Base-by-base conservation (phyloP, 2,888 invertebrate species). In the Andricus curvator region DNA sequence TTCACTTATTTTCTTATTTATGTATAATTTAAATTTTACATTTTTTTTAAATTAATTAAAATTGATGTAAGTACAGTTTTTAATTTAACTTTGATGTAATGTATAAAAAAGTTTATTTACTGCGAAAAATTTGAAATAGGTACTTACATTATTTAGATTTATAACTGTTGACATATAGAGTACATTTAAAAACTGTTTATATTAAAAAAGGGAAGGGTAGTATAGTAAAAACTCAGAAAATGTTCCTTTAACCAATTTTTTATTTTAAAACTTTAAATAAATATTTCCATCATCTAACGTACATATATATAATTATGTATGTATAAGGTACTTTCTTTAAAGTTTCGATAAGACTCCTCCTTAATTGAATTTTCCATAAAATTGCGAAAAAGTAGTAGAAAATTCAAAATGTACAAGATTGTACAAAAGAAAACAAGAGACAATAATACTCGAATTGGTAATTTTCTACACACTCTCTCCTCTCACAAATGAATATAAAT, bases 251-350 rank as follows among this genome's bases (percentile, higher is more conserved):
- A 89, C 88, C 88, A 88, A 89, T 88, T 87, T 88, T 88, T 89
- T 89, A 85, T 88, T 90, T 90, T 86, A 88, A 90, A 91, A 89
- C 89, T 88, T 88, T 86, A 88, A 91, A 90, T 91, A 91, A 90
- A 91, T 88, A 90, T 91, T 87, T 90, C 83, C 88, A 90, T 87
- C 87, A 82, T 86, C 88, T 90, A 90, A 90, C 90, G 86, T 89
- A 89, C 86, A 88, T 84, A 37, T 84, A 33, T 74, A 56, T 74
- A 81, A 82, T 81, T 80, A 82, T 78, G 78, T 80, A 78, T 83
- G 67, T 86, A 88, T 87, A 88, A 84, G 86, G 88, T 90, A 90
- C 90, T 91, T 89, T 91, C 89, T 88, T 89, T 83, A 89, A 91
- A 89, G 87, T 89, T 88, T 88, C 80, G 84, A 88, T 88, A 88